Percentiles rank a stretch among this genome's conserved stretches.
These are phyloP conservation scores for Neotoxoptera formosana DNA, from an alignment of 1,140 invertebrate genomes.

Conservation along the genomic window DNA sequence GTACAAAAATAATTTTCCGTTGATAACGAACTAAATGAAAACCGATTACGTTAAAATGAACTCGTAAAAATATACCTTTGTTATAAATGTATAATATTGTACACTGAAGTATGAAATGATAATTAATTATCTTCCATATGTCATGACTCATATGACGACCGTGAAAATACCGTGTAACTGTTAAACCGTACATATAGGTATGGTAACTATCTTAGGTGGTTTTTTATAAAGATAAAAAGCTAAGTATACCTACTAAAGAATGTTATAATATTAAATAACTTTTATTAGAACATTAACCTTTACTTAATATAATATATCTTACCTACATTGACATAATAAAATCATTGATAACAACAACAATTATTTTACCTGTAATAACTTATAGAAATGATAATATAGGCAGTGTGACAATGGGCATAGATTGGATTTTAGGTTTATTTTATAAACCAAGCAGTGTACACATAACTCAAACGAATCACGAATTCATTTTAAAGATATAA, in stretches of 20 bases:
- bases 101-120: background rate
- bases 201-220: background rate
- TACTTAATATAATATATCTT: background rate
- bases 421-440: background rate
- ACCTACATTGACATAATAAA: background rate
- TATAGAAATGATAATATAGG: background rate
- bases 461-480: background rate
- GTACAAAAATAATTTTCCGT: background rate
- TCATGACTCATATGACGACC: background rate
- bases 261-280: background rate
- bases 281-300: background rate
- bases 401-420: background rate
- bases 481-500: background rate
- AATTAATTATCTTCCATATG: background rate
- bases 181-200: background rate
- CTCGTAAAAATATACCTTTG: background rate
- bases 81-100: background rate
- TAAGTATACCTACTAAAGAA: background rate
- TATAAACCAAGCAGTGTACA: background rate
- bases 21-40: background rate
- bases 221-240: conserved; percentile 8
- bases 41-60: background rate
- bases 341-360: background rate
- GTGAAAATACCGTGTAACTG: background rate
- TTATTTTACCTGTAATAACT: background rate